Base-by-base conservation (phyloP, 2,797 vertebrate species). In the Gymnodraco acuticeps region DNA sequence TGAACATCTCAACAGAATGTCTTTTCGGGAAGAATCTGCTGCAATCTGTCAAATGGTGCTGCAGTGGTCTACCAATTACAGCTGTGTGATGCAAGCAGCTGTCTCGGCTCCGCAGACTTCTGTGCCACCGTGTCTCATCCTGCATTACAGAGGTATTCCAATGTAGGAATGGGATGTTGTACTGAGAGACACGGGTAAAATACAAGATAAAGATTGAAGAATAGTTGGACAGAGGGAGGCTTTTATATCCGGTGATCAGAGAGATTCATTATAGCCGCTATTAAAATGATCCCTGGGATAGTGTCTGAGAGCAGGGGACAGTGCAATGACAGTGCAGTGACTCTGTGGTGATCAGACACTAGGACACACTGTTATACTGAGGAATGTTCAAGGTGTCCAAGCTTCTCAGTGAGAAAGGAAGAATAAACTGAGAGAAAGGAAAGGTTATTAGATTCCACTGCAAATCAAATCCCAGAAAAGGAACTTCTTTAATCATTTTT, bases 41-140 rank as follows among this genome's bases (percentile, higher is more conserved):
- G 33, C 88, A 76, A 87, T 90, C 82, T 93, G 93, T 92, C 92
- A 93, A 60, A 72, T 0, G 65, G 15, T 76, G 80, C 85, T 70
- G 80, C 78, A 75, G 71, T 64, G 81, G 80, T 89, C 87, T 59
- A 88, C 92, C 93, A 94, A 94, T 94, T 94, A 94, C 84, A 84
- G 89, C 87, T 72, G 64, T 17, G 86, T 82, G 88, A 72, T 77
- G 84, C n/a, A 72, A 86, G 90, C 84, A 82, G 89, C 90, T 92
- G 90, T 91, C 93, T 88, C 17, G 8, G 83, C 70, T 81, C 74
- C 12, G 3, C 76, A 77, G 74, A 78, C 75, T 63, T 53, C 77
- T 65, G 20, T 74, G 87, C 78, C 75, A 72, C 83, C 81, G 8
- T 83, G 76, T 87, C 81, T 89, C 83, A 81, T 80, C 81, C 88